Evolutionary conservation across 2,888 invertebrate genomes (phyloP), one percentile per base, ranked within the genome.

Genomic region (Cheiracanthium punctorium): DNA sequence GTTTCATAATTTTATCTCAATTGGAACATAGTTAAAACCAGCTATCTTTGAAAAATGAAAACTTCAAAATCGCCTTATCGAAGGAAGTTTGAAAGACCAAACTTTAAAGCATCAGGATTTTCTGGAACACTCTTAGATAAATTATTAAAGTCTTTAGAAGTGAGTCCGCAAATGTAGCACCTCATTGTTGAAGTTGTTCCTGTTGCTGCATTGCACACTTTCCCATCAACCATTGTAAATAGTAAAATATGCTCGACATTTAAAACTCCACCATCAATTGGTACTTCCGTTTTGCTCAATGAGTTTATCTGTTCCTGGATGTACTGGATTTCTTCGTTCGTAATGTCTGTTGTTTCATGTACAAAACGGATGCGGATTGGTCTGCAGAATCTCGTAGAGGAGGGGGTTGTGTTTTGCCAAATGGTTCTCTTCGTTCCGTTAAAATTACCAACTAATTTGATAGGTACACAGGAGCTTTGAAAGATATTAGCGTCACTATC

Each of bases 311-410:
- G 33, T 14, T 71, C 5, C n/a, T 71, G 32, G 20, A 71, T 33
- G 14, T 71, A 41, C 8, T 71, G n/a, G 24, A 67, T 79, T 37
- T 79, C 79, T 43, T 67, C 67, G 1, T 67, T 41, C 14, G 41
- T 79, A 2, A 41, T 67, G 10, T 79, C 79, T 48, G 69, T 43
- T 43, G 79, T 37, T 70, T 79, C 79, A 17, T 79, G 30, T 1
- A 79, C 43, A 52, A 79, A 79, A 7, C 79, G 69, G n/a, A 43
- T 70, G 2, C 79, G 79, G n/a, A 79, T 79, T 2, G 79, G 79
- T 67, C 79, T 32, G 29, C 79, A 79, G 67, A 37, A 69, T 37
- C 79, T 12, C 1, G 70, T 41, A n/a, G 58, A 64, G 17, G 79
- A 79, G 5, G 70, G 69, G 10, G 20, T 65, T 41, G 33, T 32